phyloP scores from a whole-genome alignment of 2,113 vertebrate genomes.

The Zingel zingel region DNA sequence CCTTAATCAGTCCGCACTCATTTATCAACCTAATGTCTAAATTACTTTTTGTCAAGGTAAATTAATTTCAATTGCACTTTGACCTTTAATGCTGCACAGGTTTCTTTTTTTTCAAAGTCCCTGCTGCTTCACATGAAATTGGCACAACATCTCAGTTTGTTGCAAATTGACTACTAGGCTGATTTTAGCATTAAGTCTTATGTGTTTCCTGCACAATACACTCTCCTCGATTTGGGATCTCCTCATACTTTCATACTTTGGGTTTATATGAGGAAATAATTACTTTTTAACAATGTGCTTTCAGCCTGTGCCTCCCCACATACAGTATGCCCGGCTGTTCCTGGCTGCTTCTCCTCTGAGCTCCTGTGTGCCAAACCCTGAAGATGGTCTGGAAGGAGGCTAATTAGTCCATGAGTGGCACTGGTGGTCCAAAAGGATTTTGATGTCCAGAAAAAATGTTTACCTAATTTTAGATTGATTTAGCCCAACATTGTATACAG shows the following conservation, averaged over 20 bases:
- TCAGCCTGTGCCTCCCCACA: slow-evolving; percentile 39
- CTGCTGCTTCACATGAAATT: slow-evolving; percentile 19
- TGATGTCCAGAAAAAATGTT: slow-evolving; percentile 29
- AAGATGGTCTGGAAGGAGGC: slow-evolving; percentile 60
- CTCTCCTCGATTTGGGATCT: slow-evolving; percentile 11
- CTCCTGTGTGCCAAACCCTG: slow-evolving; percentile 49
- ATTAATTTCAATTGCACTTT: slow-evolving; percentile 78
- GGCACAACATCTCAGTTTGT: slow-evolving; percentile 22
- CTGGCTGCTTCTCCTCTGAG: slow-evolving; percentile 56
- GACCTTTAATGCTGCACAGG: slow-evolving; percentile 55
- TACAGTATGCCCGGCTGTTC: slow-evolving; percentile 53
- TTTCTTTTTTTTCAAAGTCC: not conserved
- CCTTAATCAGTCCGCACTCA: slow-evolving; percentile 68
- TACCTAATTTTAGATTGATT: slow-evolving; percentile 41
- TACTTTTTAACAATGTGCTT: slow-evolving; percentile 69
- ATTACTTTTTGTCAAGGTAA: slow-evolving; percentile 78
- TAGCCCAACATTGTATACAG: slow-evolving; percentile 14
- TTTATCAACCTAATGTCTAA: slow-evolving; percentile 80
- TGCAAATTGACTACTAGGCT: slow-evolving; percentile 8
- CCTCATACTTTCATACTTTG: slow-evolving; percentile 42
- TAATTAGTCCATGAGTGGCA: slow-evolving; percentile 66
- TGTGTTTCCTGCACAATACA: slow-evolving; percentile 26
- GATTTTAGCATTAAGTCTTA: slow-evolving; percentile 9
- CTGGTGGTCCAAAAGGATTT: slow-evolving; percentile 35
- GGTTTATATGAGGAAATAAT: slow-evolving; percentile 66